phyloP scores from a whole-genome alignment of 2,797 vertebrate species.

The Oryzias dopingdopingensis region DNA sequence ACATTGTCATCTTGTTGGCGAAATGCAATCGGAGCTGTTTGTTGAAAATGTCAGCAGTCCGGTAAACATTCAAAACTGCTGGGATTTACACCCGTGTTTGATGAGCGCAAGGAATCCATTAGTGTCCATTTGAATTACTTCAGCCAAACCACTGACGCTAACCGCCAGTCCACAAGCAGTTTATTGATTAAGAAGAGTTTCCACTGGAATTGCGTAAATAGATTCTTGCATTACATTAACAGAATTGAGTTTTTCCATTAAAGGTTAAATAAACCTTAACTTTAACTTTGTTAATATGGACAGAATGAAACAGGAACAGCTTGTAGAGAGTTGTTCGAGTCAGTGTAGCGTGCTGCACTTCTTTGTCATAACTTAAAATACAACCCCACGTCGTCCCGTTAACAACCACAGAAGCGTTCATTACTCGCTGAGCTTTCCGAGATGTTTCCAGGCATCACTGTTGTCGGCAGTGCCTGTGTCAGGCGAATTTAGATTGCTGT shows the following conservation, averaged over 20 bases:
- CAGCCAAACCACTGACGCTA: conserved; percentile 55
- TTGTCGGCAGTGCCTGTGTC: conserved; percentile 59
- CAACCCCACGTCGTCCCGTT: conserved; percentile 56
- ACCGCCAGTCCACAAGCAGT: conserved; percentile 48
- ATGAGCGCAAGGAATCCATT: conserved; percentile 61
- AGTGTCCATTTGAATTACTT: conserved; percentile 68
- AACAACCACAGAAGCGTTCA: conserved; percentile 43
- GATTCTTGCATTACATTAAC: conserved; percentile 33
- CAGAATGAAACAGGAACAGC: conserved; percentile 33
- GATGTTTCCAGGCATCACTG: conserved; percentile 40
- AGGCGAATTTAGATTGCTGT: conserved; percentile 60
- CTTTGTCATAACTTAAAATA: background rate
- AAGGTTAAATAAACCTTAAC: too few species aligned
- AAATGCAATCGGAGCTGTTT: conserved; percentile 19
- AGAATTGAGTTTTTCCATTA: conserved; percentile 6
- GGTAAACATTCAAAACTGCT: conserved; percentile 27
- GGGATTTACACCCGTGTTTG: conserved; percentile 64
- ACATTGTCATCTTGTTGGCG: conserved; percentile 39
- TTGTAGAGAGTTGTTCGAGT: conserved; percentile 7
- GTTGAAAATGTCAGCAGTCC: conserved; percentile 34
- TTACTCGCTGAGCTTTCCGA: conserved; percentile 46
- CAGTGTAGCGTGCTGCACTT: background rate
- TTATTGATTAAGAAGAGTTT: conserved; percentile 60
- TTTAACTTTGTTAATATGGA: conserved; percentile 8
- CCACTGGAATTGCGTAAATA: conserved; percentile 57